phyloP scores from a whole-genome alignment of 2,113 vertebrate species.

The Caracal caracal region DNA sequence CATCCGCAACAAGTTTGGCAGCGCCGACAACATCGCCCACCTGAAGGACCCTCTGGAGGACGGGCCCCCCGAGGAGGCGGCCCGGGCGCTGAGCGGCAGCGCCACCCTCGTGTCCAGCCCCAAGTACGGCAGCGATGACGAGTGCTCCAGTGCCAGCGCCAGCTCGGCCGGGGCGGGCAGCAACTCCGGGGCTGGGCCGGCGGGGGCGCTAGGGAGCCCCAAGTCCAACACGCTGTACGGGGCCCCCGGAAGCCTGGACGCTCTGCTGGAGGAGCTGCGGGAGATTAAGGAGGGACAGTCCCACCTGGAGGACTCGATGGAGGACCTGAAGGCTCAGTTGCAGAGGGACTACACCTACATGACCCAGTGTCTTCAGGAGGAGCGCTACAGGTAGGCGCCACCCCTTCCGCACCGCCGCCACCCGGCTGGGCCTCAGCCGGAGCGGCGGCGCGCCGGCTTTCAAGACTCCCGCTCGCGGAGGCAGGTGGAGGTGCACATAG shows the following conservation, averaged over 20 bases:
- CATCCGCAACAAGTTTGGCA: conserved; percentile 98
- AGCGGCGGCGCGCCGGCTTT: too few species aligned
- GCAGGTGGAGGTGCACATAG: not conserved
- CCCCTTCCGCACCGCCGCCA: accelerated
- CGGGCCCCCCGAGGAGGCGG: conserved; percentile 90
- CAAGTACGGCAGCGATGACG: conserved; percentile 97
- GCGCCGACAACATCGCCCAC: conserved; percentile 97
- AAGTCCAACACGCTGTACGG: conserved; percentile 92
- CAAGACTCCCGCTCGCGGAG: not conserved
- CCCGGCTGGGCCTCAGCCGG: too few species aligned
- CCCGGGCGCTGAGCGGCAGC: conserved; percentile 94
- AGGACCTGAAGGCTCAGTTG: conserved; percentile 96
- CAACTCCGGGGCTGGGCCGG: conserved; percentile 89
- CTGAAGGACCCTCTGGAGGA: conserved; percentile 96
- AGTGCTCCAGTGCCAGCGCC: conserved; percentile 96
- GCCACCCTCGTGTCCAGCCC: conserved; percentile 97
- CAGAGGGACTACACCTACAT: conserved; percentile 98
- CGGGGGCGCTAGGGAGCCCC: conserved; percentile 91
- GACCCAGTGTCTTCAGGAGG: conserved; percentile 98
- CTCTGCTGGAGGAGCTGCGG: conserved; percentile 94
- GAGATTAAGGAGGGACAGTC: conserved; percentile 96
- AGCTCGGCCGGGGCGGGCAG: conserved; percentile 92
- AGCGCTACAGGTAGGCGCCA: conserved; percentile 91
- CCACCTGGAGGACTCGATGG: conserved; percentile 96
- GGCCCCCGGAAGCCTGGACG: conserved; percentile 92